Percentiles rank a stretch among this genome's conserved stretches.
Conservation (phyloP, 2,797 vertebrate species). For the Chelidonichthys spinosus region DNA sequence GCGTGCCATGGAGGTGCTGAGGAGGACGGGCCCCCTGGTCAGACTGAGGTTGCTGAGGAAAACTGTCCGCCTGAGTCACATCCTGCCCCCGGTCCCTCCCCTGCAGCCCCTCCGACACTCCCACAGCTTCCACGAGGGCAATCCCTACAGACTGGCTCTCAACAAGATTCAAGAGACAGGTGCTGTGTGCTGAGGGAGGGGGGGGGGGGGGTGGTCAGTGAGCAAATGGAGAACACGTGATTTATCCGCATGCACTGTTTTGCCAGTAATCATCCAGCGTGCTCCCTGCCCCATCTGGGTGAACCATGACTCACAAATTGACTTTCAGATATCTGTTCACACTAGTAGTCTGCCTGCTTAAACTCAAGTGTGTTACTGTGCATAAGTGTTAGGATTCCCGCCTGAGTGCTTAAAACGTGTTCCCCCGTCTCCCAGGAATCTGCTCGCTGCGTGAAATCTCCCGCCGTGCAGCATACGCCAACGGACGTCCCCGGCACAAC, state of each 20-base stretch:
- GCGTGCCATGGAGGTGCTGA: constrained; percentile 90
- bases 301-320: neutral
- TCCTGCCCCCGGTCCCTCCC: constrained; percentile 65
- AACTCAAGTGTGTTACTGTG: neutral
- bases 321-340: neutral
- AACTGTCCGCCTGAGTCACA: constrained; percentile 78
- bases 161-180: constrained; percentile 79
- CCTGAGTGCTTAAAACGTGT: constrained; percentile 24
- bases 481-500: constrained; percentile 66
- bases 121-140: constrained; percentile 73
- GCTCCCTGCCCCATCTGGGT: neutral
- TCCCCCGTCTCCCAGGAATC: constrained; percentile 66
- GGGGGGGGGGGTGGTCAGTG: constrained; percentile 11
- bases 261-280: constrained; percentile 2
- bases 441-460: constrained; percentile 78
- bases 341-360: neutral
- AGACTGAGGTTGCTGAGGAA: constrained; percentile 87
- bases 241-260: neutral
- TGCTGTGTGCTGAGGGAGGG: constrained; percentile 37
- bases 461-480: constrained; percentile 69
- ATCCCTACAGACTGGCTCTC: constrained; percentile 67
- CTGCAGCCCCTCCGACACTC: constrained; percentile 69
- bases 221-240: constrained; percentile 7
- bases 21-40: constrained; percentile 89
- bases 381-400: constrained; percentile 15